A percentile compares a stretch with the other conserved stretches of the same genome.
phyloP scores from a whole-genome alignment of 2,888 invertebrate genomes.

The Dryobota labecula region DNA sequence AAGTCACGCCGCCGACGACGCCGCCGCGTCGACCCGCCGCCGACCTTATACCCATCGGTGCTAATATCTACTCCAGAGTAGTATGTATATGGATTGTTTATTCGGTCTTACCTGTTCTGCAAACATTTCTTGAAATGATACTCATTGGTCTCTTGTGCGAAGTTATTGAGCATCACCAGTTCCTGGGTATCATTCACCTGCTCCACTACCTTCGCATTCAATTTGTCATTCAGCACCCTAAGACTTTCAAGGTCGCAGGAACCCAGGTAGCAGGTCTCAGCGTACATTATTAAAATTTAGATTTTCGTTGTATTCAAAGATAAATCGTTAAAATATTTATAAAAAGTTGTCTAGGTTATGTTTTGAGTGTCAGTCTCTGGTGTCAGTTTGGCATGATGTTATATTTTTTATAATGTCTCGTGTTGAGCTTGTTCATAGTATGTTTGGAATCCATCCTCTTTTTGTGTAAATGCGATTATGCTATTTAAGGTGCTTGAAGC shows the following conservation, averaged over 20 bases:
- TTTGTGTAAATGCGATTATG: not conserved
- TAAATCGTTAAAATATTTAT: not conserved
- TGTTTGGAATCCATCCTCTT: constrained; percentile 10
- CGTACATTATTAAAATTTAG: constrained; percentile 70
- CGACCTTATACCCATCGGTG: no score
- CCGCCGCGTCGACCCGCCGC: no score
- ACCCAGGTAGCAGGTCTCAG: constrained; percentile 74
- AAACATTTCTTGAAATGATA: constrained; percentile 78
- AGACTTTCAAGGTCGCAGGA: constrained; percentile 71
- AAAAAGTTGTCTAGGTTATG: constrained; percentile 45
- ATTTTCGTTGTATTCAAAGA: constrained; percentile 13
- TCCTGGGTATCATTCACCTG: constrained; percentile 82
- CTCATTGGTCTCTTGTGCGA: constrained; percentile 82
- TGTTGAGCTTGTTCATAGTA: not conserved
- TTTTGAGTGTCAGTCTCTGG: constrained; percentile 30
- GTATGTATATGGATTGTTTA: no score
- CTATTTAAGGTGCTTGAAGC: not conserved
- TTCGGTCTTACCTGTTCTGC: constrained; percentile 74
- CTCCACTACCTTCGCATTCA: constrained; percentile 80
- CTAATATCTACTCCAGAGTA: no score
- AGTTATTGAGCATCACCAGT: constrained; percentile 81
- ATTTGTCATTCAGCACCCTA: constrained; percentile 72
- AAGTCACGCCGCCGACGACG: no score
- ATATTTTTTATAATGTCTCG: not conserved
- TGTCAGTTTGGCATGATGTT: constrained; percentile 26